A percentile compares a stretch with the other conserved stretches of the same genome.
Evolutionary conservation across 2,888 invertebrate genomes (phyloP).

Genomic region (Spialia ferax): DNA sequence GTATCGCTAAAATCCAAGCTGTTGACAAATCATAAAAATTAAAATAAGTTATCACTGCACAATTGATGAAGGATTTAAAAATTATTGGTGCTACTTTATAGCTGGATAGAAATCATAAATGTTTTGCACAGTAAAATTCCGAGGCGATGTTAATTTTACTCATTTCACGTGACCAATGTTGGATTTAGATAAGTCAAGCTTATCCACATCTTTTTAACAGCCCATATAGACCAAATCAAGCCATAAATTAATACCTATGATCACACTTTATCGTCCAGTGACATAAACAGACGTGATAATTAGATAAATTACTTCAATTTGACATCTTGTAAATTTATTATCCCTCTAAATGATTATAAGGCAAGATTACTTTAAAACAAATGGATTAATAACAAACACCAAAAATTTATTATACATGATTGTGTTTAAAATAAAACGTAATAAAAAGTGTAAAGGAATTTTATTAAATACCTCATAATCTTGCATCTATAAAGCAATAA

Average conservation of each 20-base stretch:
- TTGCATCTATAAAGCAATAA: constrained; percentile 57
- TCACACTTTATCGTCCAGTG: neutral
- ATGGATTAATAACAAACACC: neutral
- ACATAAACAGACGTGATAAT: neutral
- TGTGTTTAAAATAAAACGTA: constrained; percentile 40
- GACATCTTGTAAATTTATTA: neutral
- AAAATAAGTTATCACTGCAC: no score
- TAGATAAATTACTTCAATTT: neutral
- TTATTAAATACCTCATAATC: constrained; percentile 54
- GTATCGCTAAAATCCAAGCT: no score
- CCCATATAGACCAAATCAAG: no score
- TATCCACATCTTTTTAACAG: no score
- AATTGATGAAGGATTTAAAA: no score
- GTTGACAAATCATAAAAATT: no score
- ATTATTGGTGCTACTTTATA: no score
- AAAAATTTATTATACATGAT: neutral
- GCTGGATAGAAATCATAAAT: no score
- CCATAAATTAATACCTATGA: neutral
- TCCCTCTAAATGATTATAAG: neutral
- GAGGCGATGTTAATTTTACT: no score
- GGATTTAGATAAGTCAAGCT: no score
- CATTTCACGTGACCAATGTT: no score
- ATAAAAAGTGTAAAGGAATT: constrained; percentile 40
- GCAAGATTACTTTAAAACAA: neutral
- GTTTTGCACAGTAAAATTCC: no score